Percentiles rank a stretch among this genome's conserved stretches.
These are phyloP conservation scores for Lepidotrigona ventralis DNA, from an alignment of 1,140 invertebrate genomes.

Conservation along the genomic window DNA sequence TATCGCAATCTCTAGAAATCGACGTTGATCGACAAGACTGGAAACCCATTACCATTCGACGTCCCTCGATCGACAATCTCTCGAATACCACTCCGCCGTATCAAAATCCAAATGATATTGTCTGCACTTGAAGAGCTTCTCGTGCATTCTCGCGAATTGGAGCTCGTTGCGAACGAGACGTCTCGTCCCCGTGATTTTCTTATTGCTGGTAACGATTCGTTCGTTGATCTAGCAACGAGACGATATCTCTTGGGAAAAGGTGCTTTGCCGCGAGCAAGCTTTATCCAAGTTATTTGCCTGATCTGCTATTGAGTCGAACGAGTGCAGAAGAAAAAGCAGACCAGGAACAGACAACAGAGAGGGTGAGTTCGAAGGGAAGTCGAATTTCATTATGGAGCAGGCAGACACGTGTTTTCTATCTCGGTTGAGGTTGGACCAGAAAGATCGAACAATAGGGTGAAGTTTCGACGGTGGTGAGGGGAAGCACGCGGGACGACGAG, in stretches of 20 bases:
- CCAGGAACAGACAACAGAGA: not conserved
- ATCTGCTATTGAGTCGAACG: not conserved
- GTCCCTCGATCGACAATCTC: not conserved
- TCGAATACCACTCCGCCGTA: not conserved
- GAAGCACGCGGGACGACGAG: not conserved
- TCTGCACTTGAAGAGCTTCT: too few species aligned
- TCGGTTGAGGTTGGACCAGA: not conserved
- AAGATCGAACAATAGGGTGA: not conserved
- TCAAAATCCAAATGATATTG: too few species aligned
- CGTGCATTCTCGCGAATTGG: not conserved
- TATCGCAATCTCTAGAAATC: not conserved
- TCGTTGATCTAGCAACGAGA: conserved; percentile 23
- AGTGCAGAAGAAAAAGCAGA: too few species aligned
- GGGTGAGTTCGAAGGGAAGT: conserved; percentile 56
- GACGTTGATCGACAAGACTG: too few species aligned
- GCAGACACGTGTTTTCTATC: conserved; percentile 48
- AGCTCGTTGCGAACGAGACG: not conserved
- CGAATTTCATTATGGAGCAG: conserved; percentile 53
- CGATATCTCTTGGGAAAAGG: conserved; percentile 6
- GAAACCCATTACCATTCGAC: too few species aligned
- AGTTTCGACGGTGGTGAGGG: not conserved
- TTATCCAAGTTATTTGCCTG: conserved; percentile 28
- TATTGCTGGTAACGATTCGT: conserved; percentile 30
- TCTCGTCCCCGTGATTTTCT: conserved; percentile 17
- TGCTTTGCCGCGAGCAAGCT: not conserved